phyloP scores from a whole-genome alignment of 2,888 invertebrate genomes.

The Miltochrista miniata region DNA sequence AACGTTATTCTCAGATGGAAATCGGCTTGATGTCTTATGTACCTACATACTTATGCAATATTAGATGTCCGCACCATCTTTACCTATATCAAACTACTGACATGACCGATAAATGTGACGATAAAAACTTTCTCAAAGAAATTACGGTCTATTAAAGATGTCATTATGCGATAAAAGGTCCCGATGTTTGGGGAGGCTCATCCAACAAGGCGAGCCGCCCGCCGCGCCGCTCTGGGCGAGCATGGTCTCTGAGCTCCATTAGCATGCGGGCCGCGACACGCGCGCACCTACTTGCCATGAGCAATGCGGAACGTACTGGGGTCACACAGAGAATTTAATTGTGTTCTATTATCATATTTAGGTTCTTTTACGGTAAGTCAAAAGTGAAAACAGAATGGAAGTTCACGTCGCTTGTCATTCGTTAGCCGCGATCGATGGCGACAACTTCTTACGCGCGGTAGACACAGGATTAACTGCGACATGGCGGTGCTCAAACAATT shows the following conservation, averaged over 20 bases:
- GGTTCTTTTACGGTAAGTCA: conserved; percentile 82
- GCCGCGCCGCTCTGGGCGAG: conserved; percentile 35
- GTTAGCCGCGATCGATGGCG: conserved; percentile 77
- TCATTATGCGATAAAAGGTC: conserved; percentile 66
- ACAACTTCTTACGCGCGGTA: conserved; percentile 66
- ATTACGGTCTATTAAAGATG: conserved; percentile 68
- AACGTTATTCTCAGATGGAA: background rate
- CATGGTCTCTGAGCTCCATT: conserved; percentile 55
- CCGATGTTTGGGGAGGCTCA: conserved; percentile 63
- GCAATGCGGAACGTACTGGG: conserved; percentile 77
- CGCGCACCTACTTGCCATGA: conserved; percentile 77
- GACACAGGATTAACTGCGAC: conserved; percentile 50
- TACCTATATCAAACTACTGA: conserved; percentile 27
- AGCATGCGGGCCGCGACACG: conserved; percentile 66
- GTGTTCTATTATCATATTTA: conserved; percentile 83
- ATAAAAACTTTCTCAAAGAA: conserved; percentile 71
- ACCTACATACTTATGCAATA: background rate
- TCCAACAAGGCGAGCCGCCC: conserved; percentile 57
- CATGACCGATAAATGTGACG: conserved; percentile 44
- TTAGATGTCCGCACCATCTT: conserved; percentile 4
- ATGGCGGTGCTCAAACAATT: conserved; percentile 59
- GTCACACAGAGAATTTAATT: conserved; percentile 82
- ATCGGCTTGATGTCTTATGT: background rate
- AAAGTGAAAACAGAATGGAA: conserved; percentile 82
- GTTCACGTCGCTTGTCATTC: conserved; percentile 71